phyloP scores from a whole-genome alignment of 1,140 invertebrate genomes.

The Polyergus mexicanus region DNA sequence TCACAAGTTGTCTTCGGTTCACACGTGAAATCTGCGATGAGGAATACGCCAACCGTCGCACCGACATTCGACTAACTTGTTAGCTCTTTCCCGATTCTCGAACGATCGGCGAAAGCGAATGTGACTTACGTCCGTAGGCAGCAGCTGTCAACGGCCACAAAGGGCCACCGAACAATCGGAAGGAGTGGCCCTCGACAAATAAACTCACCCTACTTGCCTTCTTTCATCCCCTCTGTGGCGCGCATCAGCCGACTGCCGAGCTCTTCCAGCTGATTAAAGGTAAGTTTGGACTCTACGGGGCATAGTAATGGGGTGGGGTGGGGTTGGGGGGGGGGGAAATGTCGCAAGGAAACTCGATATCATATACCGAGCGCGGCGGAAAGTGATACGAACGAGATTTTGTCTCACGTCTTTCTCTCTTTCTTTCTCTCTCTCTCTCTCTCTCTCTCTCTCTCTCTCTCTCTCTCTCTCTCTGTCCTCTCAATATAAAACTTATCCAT shows the following conservation, averaged over 20 bases:
- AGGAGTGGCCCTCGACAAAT: conserved; percentile 66
- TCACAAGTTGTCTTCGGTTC: background rate
- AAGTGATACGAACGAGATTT: conserved; percentile 4
- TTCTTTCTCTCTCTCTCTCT: background rate
- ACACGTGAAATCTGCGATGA: background rate
- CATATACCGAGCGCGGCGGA: background rate
- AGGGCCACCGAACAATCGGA: conserved; percentile 66
- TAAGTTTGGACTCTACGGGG: conserved; percentile 23
- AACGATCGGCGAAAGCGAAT: conserved; percentile 31
- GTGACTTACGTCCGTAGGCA: conserved; percentile 45
- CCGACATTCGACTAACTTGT: background rate
- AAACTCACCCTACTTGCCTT: conserved; percentile 64
- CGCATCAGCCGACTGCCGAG: conserved; percentile 38
- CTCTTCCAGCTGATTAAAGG: conserved; percentile 60
- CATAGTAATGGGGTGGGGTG: background rate
- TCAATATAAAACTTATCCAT: background rate
- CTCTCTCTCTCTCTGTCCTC: background rate
- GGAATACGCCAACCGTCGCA: background rate
- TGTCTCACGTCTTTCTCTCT: background rate
- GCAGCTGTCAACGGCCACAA: conserved; percentile 66
- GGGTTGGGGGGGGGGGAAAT: background rate
- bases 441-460: background rate
- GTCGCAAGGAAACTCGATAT: conserved; percentile 23
- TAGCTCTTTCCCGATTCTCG: conserved; percentile 12
- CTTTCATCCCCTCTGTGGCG: conserved; percentile 52